Conservation (phyloP, 1,140 invertebrate species). For the Pararge aegeria region DNA sequence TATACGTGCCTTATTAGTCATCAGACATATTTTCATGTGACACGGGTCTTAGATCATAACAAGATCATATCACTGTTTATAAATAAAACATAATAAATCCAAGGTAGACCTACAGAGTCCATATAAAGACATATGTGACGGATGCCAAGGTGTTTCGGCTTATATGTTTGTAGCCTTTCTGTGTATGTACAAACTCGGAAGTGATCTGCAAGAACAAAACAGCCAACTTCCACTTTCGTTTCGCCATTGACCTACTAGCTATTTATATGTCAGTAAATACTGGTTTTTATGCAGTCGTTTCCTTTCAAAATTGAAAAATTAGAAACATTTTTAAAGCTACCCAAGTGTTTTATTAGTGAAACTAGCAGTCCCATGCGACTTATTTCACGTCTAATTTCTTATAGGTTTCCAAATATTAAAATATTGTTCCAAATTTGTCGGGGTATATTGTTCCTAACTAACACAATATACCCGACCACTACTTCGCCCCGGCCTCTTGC, state of each 20-base stretch:
- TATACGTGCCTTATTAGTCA: background rate
- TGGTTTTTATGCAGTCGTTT: background rate
- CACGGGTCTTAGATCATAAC: background rate
- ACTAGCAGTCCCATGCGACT: too few relatives aligned
- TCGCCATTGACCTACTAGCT: conserved; percentile 17
- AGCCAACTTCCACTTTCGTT: conserved; percentile 14
- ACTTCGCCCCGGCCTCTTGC: too few relatives aligned
- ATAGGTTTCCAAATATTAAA: too few relatives aligned
- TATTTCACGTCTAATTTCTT: too few relatives aligned
- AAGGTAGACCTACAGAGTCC: conserved; percentile 14
- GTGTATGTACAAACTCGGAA: conserved; percentile 19
- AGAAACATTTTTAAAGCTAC: background rate
- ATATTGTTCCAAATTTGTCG: too few relatives aligned
- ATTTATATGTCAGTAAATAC: background rate
- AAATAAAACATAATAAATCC: conserved; percentile 5
- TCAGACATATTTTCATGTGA: background rate
- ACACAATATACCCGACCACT: too few relatives aligned
- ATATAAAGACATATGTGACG: conserved; percentile 8
- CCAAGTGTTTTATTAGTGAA: too few relatives aligned
- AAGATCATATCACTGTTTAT: background rate
- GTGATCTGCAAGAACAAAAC: conserved; percentile 10
- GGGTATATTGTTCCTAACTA: too few relatives aligned
- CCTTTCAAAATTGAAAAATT: background rate
- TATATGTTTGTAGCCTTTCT: conserved; percentile 4
- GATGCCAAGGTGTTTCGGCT: conserved; percentile 13